Conservation (phyloP, 1,140 invertebrate genomes). For the Radopholus similis region DNA sequence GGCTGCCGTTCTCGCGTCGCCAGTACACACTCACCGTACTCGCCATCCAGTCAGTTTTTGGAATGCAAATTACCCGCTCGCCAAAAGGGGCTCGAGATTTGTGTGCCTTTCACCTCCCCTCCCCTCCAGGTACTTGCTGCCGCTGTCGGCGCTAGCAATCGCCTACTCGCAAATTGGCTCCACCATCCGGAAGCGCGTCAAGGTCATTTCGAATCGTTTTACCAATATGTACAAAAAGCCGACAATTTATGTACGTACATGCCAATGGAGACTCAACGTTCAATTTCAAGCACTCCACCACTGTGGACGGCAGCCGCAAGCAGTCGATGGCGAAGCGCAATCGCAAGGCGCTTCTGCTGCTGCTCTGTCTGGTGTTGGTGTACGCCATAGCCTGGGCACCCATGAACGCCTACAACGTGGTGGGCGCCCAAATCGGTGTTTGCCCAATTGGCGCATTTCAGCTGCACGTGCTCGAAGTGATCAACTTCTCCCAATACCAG, state of each 20-base stretch:
- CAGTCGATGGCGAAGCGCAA: conserved; percentile 32
- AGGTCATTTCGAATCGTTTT: no score
- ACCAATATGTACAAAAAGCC: no score
- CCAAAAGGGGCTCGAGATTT: background rate
- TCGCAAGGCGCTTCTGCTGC: conserved; percentile 51
- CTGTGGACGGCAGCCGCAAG: conserved; percentile 38
- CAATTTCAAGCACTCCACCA: no score
- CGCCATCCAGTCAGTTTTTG: conserved; percentile 45
- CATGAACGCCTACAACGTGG: conserved; percentile 57
- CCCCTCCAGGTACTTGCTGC: conserved; percentile 38
- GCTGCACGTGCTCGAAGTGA: conserved; percentile 56
- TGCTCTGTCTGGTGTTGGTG: conserved; percentile 49
- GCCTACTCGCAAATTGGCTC: conserved; percentile 58
- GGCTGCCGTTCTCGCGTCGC: conserved; percentile 47
- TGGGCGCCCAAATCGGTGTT: no score
- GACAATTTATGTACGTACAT: no score
- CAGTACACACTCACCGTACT: conserved; percentile 55
- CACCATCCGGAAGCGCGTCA: conserved; percentile 50
- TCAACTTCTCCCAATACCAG: conserved; percentile 58
- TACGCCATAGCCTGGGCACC: conserved; percentile 56
- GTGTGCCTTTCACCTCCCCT: background rate
- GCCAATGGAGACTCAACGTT: conserved; percentile 14
- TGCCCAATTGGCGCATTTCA: no score
- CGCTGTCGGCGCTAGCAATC: conserved; percentile 50
- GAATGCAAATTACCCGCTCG: background rate